Base-by-base conservation (phyloP, 2,888 invertebrate species). In the Druceiella hillmani region DNA sequence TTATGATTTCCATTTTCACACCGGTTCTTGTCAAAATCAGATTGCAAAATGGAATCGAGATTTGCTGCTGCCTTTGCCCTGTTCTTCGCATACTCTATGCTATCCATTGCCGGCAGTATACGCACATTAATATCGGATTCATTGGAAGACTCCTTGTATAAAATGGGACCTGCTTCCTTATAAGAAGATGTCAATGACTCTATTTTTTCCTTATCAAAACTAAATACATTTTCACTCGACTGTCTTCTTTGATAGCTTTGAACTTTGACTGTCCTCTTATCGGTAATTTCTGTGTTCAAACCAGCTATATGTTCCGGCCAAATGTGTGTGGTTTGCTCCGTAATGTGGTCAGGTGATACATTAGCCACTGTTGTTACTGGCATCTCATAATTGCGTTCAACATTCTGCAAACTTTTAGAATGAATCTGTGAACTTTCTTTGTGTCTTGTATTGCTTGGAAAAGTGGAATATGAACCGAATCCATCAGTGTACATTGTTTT, bases 171-270 rank as follows among this genome's bases (percentile, higher is more conserved):
- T 35, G 60, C 62, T 46, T 67, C 59, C 55, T 73, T 61, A 52
- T 70, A 62, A 1, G 72, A 67, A 36, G 80, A 78, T 33, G 81
- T 81, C 29, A 83, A 58, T 2, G 81, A 82, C 54, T 83, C 83
- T 41, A 84, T 84, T 52, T 80, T 78, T 47, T 83, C 83, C 55
- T 83, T 82, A 53, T 84, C 84, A 50, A 84, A 84, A 58, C 83
- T 83, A 52, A 84, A 84, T 4, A 84, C 80, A 31, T 79, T 79
- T 47, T 83, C 78, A n/a, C 83, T 83, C 28, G 83, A 82, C 10
- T 81, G 76, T 3, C 82, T 76, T 13, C 80, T 61, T 53, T 76
- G 78, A 50, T 74, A 78, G 24, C 62, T 68, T 39, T 64, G 63
- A 41, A 66, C 63, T 55, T 69, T 70, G 13, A 66, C 60, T 17